These are phyloP conservation scores for Ichneumoninae sp. DNA, from an alignment of 2,888 invertebrate genomes.

Conservation along the genomic window DNA sequence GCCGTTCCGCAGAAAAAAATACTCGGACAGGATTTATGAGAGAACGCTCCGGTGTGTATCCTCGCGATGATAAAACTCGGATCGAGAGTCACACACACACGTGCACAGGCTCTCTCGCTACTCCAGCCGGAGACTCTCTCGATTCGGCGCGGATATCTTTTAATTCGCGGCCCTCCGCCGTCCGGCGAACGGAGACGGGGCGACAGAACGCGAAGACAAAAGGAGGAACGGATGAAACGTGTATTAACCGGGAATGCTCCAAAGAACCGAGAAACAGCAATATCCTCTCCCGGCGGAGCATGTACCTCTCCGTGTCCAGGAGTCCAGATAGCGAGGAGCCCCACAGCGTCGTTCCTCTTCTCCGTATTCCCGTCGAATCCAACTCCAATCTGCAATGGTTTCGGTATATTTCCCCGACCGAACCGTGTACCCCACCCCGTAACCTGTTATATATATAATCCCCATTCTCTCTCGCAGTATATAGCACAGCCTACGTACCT, in stretches of 20 bases:
- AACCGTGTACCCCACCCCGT: slow-evolving; percentile 27
- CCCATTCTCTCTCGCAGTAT: slow-evolving; percentile 51
- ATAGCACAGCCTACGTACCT: slow-evolving; percentile 74
- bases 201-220: background rate
- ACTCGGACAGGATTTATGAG: slow-evolving; percentile 25
- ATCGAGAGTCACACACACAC: background rate
- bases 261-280: slow-evolving; percentile 3
- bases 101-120: background rate
- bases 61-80: slow-evolving; percentile 17
- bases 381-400: slow-evolving; percentile 33
- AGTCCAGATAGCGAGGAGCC: background rate
- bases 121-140: background rate
- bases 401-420: slow-evolving; percentile 23
- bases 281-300: background rate
- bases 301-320: slow-evolving; percentile 3
- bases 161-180: slow-evolving; percentile 9
- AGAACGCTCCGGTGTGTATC: slow-evolving; percentile 12
- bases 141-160: slow-evolving; percentile 18
- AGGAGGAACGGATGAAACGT: background rate
- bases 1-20: slow-evolving; percentile 1
- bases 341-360: slow-evolving; percentile 10
- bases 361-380: slow-evolving; percentile 15
- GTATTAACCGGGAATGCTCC: slow-evolving; percentile 14
- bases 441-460: background rate
- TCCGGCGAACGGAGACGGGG: background rate